Evolutionary conservation across 2,888 invertebrate species (phyloP).

Genomic region (Scelioninae gen. 1): DNA sequence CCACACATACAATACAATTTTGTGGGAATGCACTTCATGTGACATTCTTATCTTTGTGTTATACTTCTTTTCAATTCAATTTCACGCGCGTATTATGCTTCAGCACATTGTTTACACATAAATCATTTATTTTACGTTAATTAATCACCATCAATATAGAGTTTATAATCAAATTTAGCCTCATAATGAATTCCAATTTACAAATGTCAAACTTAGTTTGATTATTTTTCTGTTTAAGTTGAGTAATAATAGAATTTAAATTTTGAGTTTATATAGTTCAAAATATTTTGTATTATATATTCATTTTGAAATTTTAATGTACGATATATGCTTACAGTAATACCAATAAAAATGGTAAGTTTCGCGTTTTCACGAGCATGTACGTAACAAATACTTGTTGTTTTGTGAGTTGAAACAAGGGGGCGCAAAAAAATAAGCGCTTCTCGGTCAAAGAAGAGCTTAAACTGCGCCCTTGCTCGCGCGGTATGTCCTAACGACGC

Average conservation of each 20-base stretch:
- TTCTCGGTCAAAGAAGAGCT: slow-evolving; percentile 62
- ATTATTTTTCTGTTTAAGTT: too few relatives aligned
- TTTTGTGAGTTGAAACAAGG: slow-evolving; percentile 41
- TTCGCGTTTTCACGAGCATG: slow-evolving; percentile 22
- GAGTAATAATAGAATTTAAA: too few relatives aligned
- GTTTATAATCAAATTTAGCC: too few relatives aligned
- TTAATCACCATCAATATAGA: too few relatives aligned
- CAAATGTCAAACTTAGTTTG: too few relatives aligned
- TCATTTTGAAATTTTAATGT: too few relatives aligned
- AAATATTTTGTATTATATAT: too few relatives aligned
- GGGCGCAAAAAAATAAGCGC: slow-evolving; percentile 71
- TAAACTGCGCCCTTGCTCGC: slow-evolving; percentile 68
- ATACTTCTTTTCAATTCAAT: background rate
- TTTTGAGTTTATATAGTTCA: too few relatives aligned
- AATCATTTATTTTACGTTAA: too few relatives aligned
- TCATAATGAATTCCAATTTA: too few relatives aligned
- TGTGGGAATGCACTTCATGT: slow-evolving; percentile 1
- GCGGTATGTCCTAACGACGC: slow-evolving; percentile 74
- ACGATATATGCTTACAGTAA: slow-evolving; percentile 13
- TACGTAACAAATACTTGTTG: slow-evolving; percentile 17
- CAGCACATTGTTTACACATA: too few relatives aligned
- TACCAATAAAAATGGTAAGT: background rate
- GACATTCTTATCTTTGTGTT: slow-evolving; percentile 4
- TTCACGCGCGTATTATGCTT: background rate
- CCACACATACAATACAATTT: slow-evolving; percentile 20